Evolutionary conservation across 1,140 invertebrate genomes (phyloP).

Genomic region (Nylanderia fulva): DNA sequence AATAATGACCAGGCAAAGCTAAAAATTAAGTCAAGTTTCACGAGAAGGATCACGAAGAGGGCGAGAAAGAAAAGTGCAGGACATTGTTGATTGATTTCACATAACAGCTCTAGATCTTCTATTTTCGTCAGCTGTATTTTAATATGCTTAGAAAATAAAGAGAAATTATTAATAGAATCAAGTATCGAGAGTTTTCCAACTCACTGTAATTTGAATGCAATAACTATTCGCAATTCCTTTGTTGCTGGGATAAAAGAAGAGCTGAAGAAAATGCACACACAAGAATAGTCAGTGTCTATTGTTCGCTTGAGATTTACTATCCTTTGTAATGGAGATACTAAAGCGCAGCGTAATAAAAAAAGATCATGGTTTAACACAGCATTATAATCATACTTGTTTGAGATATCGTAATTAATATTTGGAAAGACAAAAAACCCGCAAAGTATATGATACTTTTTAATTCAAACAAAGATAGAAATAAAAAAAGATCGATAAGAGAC

Average conservation of each 20-base stretch:
- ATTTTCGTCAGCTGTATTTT: background rate
- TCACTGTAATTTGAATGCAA: constrained; percentile 42
- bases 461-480: background rate
- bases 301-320: constrained; percentile 41
- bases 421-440: background rate
- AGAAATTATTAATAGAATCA: background rate
- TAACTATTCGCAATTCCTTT: constrained; percentile 47
- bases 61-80: background rate
- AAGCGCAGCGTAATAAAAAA: constrained; percentile 28
- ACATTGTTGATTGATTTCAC: constrained; percentile 24
- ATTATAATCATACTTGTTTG: constrained; percentile 11
- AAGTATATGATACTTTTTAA: background rate
- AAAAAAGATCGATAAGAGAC: background rate
- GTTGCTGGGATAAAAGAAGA: constrained; percentile 45
- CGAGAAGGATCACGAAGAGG: background rate
- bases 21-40: constrained; percentile 40
- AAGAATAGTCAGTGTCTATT: constrained; percentile 39
- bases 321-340: constrained; percentile 40
- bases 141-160: constrained; percentile 7
- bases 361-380: constrained; percentile 1
- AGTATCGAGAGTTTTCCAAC: constrained; percentile 31
- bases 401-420: constrained; percentile 21
- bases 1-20: constrained; percentile 33
- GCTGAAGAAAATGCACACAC: constrained; percentile 43
- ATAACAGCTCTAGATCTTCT: background rate